Evolutionary conservation across 1,140 invertebrate species (phyloP).

Genomic region (Trichomalopsis sarcophagae): DNA sequence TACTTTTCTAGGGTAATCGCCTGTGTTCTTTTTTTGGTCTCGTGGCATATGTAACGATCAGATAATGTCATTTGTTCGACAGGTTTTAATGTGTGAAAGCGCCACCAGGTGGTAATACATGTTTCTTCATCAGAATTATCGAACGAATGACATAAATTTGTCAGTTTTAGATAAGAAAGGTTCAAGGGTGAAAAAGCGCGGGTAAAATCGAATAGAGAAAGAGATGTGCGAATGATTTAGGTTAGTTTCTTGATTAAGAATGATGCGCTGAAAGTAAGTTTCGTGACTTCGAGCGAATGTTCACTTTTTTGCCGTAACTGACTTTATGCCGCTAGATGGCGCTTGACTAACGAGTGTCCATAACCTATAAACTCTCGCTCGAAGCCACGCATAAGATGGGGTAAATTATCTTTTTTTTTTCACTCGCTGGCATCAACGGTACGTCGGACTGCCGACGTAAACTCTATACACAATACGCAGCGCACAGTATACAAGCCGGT

Average conservation of each 20-base stretch:
- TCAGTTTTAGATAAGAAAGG: background rate
- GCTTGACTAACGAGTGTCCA: background rate
- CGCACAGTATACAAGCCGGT: constrained; percentile 22
- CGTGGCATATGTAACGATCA: background rate
- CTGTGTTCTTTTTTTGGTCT: background rate
- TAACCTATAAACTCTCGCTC: background rate
- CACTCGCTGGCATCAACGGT: background rate
- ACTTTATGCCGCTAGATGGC: background rate
- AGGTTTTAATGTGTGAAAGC: background rate
- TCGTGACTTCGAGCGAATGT: background rate
- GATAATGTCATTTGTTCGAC: background rate
- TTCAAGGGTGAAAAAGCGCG: background rate
- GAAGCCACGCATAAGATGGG: background rate
- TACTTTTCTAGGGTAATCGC: background rate
- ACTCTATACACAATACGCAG: background rate
- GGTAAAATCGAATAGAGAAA: background rate
- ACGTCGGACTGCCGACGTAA: background rate
- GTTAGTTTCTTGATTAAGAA: background rate
- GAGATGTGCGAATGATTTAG: background rate
- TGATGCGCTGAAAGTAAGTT: background rate
- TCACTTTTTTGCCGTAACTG: background rate
- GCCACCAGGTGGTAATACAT: background rate
- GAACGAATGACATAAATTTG: too few species aligned
- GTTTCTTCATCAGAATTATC: too few species aligned
- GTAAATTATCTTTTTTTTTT: background rate